Evolutionary conservation across 1,140 invertebrate species (phyloP).

Genomic region (Whitmania pigra): DNA sequence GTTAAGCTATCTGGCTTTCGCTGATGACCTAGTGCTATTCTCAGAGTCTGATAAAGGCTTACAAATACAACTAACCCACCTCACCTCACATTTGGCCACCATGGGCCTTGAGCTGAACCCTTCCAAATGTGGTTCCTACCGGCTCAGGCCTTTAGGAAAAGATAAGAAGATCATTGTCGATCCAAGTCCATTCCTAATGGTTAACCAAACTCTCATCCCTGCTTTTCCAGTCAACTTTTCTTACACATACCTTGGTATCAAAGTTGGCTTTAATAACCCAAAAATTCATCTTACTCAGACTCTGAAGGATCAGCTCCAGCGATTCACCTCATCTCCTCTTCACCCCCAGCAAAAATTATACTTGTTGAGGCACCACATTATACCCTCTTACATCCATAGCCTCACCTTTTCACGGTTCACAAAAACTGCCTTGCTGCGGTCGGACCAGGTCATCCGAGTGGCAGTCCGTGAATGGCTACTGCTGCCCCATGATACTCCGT

Average conservation of each 20-base stretch:
- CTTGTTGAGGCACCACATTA: not conserved
- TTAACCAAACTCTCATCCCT: not conserved
- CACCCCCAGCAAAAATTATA: slow-evolving; percentile 8
- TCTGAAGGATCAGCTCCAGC: not conserved
- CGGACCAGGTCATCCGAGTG: too few relatives aligned
- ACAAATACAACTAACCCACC: not conserved
- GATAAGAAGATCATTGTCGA: not conserved
- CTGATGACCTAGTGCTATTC: slow-evolving; percentile 2
- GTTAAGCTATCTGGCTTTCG: not conserved
- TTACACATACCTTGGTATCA: not conserved
- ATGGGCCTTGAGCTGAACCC: not conserved
- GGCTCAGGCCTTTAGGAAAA: not conserved
- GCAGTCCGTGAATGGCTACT: not conserved
- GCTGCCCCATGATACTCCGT: not conserved
- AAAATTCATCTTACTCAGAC: not conserved
- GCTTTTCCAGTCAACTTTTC: not conserved
- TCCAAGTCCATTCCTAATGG: not conserved
- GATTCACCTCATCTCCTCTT: not conserved
- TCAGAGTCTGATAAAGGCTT: not conserved
- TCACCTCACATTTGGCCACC: not conserved
- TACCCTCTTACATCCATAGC: not conserved
- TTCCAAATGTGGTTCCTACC: not conserved
- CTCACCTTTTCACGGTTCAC: not conserved
- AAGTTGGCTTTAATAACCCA: not conserved
- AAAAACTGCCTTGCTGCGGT: not conserved